Conservation (phyloP, 2,797 vertebrate species). For the Esox lucius region DNA sequence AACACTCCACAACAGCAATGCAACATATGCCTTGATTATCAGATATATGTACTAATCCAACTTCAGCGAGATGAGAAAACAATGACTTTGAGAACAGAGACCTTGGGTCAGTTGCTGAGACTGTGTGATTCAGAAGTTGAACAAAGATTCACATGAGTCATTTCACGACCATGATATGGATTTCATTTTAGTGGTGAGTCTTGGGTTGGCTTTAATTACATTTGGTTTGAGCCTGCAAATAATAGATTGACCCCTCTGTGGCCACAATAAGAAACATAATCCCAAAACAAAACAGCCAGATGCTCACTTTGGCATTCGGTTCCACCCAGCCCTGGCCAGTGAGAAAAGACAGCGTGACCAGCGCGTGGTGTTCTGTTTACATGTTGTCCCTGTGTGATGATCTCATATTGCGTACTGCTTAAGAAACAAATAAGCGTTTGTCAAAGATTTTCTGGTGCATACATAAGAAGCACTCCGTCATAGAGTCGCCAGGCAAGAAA, state of each 20-base stretch:
- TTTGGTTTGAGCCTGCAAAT: not conserved
- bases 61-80: not conserved
- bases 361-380: not conserved
- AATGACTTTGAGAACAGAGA: conserved; percentile 1
- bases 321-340: not conserved
- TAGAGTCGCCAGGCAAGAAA: not conserved
- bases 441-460: not conserved
- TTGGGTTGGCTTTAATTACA: not conserved
- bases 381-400: not conserved
- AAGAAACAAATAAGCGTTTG: not conserved
- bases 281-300: conserved; percentile 6
- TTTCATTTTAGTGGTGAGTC: not conserved
- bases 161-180: conserved; percentile 6
- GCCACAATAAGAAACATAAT: conserved; percentile 2
- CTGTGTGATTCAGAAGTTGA: conserved; percentile 6
- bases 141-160: conserved; percentile 12
- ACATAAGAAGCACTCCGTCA: not conserved
- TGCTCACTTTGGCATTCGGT: not conserved
- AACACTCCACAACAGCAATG: not conserved
- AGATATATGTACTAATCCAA: too few species aligned
- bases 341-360: not conserved
- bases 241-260: conserved; percentile 22
- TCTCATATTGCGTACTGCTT: not conserved
- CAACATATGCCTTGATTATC: too few species aligned
- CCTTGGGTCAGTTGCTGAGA: not conserved